These are phyloP conservation scores for Morus bassanus DNA, from an alignment of 2,797 vertebrate species.

Conservation along the genomic window DNA sequence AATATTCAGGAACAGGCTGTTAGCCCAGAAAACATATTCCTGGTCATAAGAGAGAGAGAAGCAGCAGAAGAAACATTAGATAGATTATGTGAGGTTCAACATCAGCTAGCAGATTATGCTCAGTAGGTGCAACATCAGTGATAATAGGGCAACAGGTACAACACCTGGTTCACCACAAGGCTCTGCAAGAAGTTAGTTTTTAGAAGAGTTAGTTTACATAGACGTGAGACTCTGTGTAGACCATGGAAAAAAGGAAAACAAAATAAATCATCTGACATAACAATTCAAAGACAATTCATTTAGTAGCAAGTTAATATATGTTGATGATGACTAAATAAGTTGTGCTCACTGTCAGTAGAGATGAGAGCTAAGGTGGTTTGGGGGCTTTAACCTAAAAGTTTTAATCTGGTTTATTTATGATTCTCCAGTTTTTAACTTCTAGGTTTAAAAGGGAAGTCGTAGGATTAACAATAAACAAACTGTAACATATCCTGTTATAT, in stretches of 20 bases:
- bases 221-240: not conserved
- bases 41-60: not conserved
- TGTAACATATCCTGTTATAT: rapidly evolving
- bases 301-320: not conserved
- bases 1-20: not conserved
- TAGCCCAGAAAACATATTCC: not conserved
- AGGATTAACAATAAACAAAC: not conserved
- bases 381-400: not conserved
- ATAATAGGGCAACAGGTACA: not conserved
- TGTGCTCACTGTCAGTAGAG: not conserved
- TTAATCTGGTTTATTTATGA: not conserved
- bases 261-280: not conserved
- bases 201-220: not conserved
- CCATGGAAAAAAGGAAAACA: not conserved
- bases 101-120: not conserved
- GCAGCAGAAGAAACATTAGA: not conserved
- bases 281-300: not conserved
- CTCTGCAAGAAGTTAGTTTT: not conserved
- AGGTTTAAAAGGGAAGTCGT: not conserved
- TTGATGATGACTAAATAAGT: not conserved
- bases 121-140: not conserved
- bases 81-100: not conserved
- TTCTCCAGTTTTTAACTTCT: not conserved
- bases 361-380: not conserved
- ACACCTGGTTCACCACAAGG: not conserved